These are phyloP conservation scores for Ciconia maguari DNA, from an alignment of 2,113 vertebrate species.

Conservation along the genomic window DNA sequence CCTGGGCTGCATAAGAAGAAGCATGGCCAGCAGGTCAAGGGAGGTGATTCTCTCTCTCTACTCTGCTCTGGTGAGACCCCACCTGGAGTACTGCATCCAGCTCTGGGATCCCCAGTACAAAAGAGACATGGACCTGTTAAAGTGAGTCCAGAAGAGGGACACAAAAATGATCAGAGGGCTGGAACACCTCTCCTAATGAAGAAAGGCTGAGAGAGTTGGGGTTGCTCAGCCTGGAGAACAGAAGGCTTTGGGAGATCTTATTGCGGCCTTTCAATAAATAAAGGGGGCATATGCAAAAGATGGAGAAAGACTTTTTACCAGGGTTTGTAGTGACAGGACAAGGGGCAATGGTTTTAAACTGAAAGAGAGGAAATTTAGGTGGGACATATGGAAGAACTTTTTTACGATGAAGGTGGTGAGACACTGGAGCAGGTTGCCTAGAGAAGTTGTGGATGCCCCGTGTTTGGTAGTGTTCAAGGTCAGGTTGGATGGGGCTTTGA, in stretches of 20 bases:
- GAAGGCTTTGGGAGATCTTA: not conserved
- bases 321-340: not conserved
- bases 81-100: not conserved
- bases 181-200: not conserved
- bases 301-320: not conserved
- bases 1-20: not conserved
- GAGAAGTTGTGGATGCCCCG: not conserved
- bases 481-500: not conserved
- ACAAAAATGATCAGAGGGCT: not conserved
- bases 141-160: not conserved
- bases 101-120: not conserved
- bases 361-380: not conserved
- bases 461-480: not conserved
- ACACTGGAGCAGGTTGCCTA: not conserved
- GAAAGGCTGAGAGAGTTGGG: not conserved
- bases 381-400: not conserved
- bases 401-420: not conserved
- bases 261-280: not conserved
- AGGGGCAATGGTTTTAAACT: not conserved
- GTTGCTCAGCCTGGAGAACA: not conserved
- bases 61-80: not conserved
- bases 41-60: not conserved
- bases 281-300: not conserved
- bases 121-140: not conserved
- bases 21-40: accelerated